Conservation (phyloP, 2,113 vertebrate species). For the Athene cunicularia region DNA sequence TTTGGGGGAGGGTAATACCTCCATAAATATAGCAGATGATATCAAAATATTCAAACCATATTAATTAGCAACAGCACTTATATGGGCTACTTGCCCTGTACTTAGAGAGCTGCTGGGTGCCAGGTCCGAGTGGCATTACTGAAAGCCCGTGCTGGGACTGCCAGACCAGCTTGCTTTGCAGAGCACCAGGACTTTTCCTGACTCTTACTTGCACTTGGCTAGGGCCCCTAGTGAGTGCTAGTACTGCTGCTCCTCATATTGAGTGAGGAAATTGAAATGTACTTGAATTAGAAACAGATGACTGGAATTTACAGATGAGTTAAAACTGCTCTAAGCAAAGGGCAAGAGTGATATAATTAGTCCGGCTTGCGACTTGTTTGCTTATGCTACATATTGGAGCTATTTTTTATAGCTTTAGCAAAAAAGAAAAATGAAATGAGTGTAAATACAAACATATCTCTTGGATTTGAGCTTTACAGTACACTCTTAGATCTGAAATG, state of each 20-base stretch:
- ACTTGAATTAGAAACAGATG: constrained; percentile 62
- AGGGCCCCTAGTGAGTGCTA: background rate
- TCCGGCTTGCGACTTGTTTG: constrained; percentile 9
- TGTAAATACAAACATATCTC: background rate
- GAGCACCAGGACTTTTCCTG: background rate
- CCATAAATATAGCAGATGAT: background rate
- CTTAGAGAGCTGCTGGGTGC: background rate
- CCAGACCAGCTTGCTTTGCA: background rate
- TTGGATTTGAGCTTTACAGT: background rate
- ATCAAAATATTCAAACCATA: background rate
- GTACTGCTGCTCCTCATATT: constrained; percentile 20
- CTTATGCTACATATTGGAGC: background rate
- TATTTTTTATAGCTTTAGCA: background rate
- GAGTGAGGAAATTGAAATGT: constrained; percentile 61
- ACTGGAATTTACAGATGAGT: constrained; percentile 58
- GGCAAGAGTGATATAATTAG: constrained; percentile 37
- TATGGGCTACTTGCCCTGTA: background rate
- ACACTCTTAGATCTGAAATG: background rate
- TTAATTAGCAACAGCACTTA: background rate
- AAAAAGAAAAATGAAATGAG: background rate
- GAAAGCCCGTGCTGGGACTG: background rate
- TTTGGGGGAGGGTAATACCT: background rate
- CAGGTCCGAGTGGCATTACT: background rate
- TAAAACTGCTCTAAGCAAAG: constrained; percentile 47
- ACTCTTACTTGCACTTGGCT: background rate